Conservation (phyloP, 2,888 invertebrate species). For the Theretra japonica region DNA sequence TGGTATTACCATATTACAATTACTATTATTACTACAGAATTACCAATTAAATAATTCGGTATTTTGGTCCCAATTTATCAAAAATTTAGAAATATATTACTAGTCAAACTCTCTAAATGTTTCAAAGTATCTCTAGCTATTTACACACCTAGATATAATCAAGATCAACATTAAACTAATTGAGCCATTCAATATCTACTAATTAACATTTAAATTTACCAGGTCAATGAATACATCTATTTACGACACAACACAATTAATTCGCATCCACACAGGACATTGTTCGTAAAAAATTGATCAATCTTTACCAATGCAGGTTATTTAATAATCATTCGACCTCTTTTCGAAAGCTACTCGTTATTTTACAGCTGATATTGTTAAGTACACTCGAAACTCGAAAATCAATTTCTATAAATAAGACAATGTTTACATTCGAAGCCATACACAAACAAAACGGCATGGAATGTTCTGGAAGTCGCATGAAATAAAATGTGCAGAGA, state of each 20-base stretch:
- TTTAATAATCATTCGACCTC: neutral
- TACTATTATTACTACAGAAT: too few relatives aligned
- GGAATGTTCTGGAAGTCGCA: slow-evolving; percentile 4
- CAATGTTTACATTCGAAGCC: slow-evolving; percentile 7
- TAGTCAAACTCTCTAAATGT: neutral
- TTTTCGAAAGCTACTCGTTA: neutral
- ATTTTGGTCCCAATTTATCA: too few relatives aligned
- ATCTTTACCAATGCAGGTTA: neutral
- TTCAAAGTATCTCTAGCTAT: neutral
- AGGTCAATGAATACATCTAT: slow-evolving; percentile 26
- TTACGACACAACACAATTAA: slow-evolving; percentile 20
- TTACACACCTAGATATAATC: neutral
- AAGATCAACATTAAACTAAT: neutral
- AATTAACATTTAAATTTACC: slow-evolving; percentile 2
- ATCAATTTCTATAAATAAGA: neutral
- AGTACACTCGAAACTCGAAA: neutral
- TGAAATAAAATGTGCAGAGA: neutral
- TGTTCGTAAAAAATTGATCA: slow-evolving; percentile 31
- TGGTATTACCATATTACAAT: too few relatives aligned
- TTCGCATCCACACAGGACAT: slow-evolving; percentile 28
- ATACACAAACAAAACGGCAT: neutral
- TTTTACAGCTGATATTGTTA: neutral
- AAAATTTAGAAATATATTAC: too few relatives aligned
- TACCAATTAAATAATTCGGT: too few relatives aligned
- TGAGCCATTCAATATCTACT: slow-evolving; percentile 16